Base-by-base conservation (phyloP, 2,113 vertebrate genomes). In the Tetraodon nigroviridis region DNA sequence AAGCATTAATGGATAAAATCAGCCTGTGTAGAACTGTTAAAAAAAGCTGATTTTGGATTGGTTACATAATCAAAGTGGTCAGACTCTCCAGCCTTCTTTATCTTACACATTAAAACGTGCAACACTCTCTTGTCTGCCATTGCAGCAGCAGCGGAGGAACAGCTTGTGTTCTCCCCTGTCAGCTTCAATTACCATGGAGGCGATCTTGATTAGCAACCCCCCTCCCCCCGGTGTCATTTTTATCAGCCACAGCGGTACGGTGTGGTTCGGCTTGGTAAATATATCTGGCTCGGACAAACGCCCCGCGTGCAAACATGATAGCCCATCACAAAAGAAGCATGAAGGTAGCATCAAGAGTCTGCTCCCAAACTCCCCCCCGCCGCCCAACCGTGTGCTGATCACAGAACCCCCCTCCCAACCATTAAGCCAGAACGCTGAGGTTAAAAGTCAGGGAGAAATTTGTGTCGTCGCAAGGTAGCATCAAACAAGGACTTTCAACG, bases 131-230 rank as follows among this genome's bases (percentile, higher is more conserved):
- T 48, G 16, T 29, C 19, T n/a, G 7, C 22, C 21, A 57, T 54
- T 55, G 29, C 41, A 17, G 37, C 49, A 77, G 60, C 64, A 65
- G 64, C 55, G 52, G 22, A 68, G 32, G 67, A 67, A 66, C 45
- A 64, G 61, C 59, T 62, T 51, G 18, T 71, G 78, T 80, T 76
- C 69, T 64, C 64, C 55, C 53, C 69, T 74, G 69, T 84, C 78
- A 75, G 63, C 70, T 82, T 71, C 83, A 85, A 88, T 88, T 86
- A 71, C 81, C 55, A 62, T 58, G 64, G 64, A 58, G 55, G 59
- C 74, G 62, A 84, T 84, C 77, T 86, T 78, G 77, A 86, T 87
- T 84, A 78, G 51, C 66, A 82, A 84, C 82, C 78, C 56, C 19
- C 27, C 51, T 8, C 44, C 14, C 4, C 44, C n/a, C 42, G 16